Percentiles rank a stretch among this genome's conserved stretches.
Evolutionary conservation across 2,113 vertebrate genomes (phyloP).

Genomic region (Rhinoderma darwinii): DNA sequence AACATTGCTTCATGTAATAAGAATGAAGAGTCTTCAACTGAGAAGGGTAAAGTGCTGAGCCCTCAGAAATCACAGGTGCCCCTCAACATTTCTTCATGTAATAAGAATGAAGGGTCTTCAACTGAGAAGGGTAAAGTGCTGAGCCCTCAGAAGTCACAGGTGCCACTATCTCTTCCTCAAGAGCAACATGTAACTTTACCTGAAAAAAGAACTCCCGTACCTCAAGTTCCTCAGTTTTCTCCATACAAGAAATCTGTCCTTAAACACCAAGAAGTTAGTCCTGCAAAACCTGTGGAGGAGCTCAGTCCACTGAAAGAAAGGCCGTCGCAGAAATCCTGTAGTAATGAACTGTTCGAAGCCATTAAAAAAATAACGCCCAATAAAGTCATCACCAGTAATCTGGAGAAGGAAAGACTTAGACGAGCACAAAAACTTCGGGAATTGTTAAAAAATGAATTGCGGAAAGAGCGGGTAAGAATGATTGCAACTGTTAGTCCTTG

Average conservation of each 20-base stretch:
- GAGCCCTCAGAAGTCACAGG: constrained; percentile 59
- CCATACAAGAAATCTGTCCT: constrained; percentile 65
- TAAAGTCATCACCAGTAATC: constrained; percentile 66
- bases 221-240: constrained; percentile 73
- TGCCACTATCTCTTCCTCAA: neutral
- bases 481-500: neutral
- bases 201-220: constrained; percentile 78
- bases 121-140: constrained; percentile 59
- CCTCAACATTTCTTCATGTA: neutral
- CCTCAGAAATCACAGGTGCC: constrained; percentile 57
- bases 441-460: constrained; percentile 85
- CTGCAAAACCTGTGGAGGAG: constrained; percentile 59
- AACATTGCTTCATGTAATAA: constrained; percentile 56
- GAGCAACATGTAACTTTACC: constrained; percentile 57
- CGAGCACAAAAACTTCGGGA: constrained; percentile 89
- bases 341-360: constrained; percentile 63
- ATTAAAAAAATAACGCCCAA: constrained; percentile 30
- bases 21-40: constrained; percentile 51
- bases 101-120: constrained; percentile 57
- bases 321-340: constrained; percentile 64
- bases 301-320: constrained; percentile 71
- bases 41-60: constrained; percentile 60
- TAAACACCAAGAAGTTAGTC: constrained; percentile 61
- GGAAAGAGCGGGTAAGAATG: constrained; percentile 83
- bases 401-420: constrained; percentile 83